Conservation (phyloP, 2,113 vertebrate genomes). For the Tyrannus savana region DNA sequence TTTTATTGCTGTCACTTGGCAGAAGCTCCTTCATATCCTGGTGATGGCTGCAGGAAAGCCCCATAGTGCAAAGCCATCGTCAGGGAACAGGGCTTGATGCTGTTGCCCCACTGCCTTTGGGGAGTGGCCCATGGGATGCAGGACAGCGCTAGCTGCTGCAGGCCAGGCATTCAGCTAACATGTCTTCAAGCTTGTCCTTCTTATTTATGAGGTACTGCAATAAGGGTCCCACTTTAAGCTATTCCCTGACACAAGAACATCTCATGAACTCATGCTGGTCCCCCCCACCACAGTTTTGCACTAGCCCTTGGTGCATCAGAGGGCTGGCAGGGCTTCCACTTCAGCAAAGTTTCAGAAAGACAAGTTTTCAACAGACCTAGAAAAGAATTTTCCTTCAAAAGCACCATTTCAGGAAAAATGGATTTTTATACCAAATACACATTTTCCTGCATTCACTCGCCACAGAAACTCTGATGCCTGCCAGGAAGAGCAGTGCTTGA, state of each 20-base stretch:
- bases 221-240: not conserved
- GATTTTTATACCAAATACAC: not conserved
- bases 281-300: not conserved
- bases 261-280: rapidly evolving
- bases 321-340: not conserved
- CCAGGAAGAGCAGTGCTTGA: not conserved
- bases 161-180: not conserved
- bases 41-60: not conserved
- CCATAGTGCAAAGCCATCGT: not conserved
- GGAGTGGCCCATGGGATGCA: not conserved
- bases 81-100: rapidly evolving
- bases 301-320: rapidly evolving
- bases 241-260: not conserved
- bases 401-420: not conserved
- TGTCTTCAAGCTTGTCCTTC: not conserved
- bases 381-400: not conserved
- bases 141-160: not conserved
- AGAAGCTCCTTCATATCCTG: not conserved
- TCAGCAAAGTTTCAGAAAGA: not conserved
- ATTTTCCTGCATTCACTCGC: not conserved
- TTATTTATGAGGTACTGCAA: not conserved
- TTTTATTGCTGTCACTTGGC: not conserved
- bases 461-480: not conserved
- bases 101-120: not conserved
- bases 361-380: not conserved